Evolutionary conservation across 2,113 vertebrate species (phyloP).

Genomic region (Halcyon senegalensis): DNA sequence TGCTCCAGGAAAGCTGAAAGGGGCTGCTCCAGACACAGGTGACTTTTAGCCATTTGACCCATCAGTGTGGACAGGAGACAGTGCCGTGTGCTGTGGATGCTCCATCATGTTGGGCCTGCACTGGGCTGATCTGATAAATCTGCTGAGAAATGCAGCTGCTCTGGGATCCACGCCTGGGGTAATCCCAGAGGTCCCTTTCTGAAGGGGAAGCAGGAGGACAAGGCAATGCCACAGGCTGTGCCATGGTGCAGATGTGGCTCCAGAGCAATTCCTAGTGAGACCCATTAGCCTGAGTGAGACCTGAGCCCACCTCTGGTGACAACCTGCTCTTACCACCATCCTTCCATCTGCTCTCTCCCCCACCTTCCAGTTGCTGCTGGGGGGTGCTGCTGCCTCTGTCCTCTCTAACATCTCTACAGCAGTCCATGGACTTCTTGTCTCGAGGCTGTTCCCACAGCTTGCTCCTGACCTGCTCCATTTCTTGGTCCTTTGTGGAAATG

Average conservation of each 20-base stretch:
- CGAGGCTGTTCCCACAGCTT: not conserved
- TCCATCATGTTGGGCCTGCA: not conserved
- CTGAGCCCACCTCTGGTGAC: not conserved
- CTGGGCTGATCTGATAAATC: no score
- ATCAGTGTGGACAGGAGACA: not conserved
- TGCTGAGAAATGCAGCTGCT: not conserved
- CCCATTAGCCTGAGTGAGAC: not conserved
- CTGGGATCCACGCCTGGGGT: not conserved
- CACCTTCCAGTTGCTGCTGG: not conserved
- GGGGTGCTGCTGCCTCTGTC: not conserved
- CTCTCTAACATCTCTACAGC: not conserved
- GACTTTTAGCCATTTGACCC: not conserved
- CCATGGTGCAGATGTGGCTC: not conserved
- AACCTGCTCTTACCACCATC: not conserved
- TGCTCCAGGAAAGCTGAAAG: not conserved
- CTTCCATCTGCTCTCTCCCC: not conserved
- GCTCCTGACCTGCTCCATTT: not conserved
- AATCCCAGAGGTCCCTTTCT: not conserved
- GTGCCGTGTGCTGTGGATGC: not conserved
- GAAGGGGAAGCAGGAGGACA: not conserved
- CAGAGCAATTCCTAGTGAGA: not conserved
- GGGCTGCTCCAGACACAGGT: accelerated
- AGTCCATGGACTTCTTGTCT: not conserved
- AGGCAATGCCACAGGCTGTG: not conserved
- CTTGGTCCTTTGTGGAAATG: not conserved